phyloP scores from a whole-genome alignment of 1,140 invertebrate species.

The Gyrodactylus salaris region DNA sequence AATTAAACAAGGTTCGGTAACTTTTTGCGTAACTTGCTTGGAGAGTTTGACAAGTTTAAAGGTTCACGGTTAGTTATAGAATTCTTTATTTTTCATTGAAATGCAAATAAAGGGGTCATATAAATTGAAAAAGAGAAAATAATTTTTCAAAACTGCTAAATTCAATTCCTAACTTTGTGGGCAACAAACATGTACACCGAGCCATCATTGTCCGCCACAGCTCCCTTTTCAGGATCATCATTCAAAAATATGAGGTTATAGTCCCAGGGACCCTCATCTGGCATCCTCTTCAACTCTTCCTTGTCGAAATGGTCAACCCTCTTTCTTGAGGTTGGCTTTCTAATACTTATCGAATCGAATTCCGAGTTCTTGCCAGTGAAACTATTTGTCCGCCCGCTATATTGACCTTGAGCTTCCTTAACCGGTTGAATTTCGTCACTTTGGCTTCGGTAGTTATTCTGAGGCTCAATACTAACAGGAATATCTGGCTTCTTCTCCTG shows the following conservation, averaged over 20 bases:
- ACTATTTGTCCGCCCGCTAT: not conserved
- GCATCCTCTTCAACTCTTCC: not conserved
- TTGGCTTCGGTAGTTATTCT: too few species aligned
- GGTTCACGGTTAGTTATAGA: too few species aligned
- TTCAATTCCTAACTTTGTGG: not conserved
- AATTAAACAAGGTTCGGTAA: too few species aligned
- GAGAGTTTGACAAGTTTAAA: too few species aligned
- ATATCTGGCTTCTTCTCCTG: not conserved
- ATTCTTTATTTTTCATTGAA: too few species aligned
- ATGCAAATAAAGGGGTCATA: too few species aligned
- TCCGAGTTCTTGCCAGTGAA: not conserved
- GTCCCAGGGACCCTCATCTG: not conserved
- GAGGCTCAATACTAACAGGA: too few species aligned
- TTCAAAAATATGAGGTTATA: not conserved
- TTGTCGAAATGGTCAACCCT: not conserved
- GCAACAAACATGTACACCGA: not conserved
- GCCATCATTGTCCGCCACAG: not conserved
- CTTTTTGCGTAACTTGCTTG: too few species aligned
- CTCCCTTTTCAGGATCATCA: not conserved
- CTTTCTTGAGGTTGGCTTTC: not conserved
- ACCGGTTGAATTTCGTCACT: not conserved
- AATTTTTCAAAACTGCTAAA: too few species aligned
- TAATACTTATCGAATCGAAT: not conserved
- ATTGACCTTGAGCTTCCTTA: not conserved
- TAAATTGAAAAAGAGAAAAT: too few species aligned